Base-by-base conservation (phyloP, 2,113 vertebrate genomes). In the Nipponia nippon region DNA sequence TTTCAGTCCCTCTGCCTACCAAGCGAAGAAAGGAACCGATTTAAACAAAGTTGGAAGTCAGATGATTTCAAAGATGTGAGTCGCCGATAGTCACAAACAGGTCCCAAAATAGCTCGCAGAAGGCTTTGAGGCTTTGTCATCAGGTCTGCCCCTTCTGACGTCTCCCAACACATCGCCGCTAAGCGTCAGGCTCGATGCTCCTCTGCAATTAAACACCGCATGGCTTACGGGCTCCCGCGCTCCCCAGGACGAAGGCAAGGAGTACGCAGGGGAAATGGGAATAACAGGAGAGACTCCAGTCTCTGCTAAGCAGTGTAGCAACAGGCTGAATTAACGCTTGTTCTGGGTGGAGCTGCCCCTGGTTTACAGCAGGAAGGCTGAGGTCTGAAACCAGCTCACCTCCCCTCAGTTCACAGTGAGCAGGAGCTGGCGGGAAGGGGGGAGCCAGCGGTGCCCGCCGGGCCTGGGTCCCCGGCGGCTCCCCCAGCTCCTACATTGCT, bases 401-500 rank as follows among this genome's bases (percentile, higher is more conserved):
- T 32, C 63, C 63, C 78, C 66, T 20, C 38, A 1, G 63, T 30
- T 77, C 67, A 38, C 66, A 14, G 72, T 14, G 81, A 79, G 80
- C 18, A 3, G 76, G 63, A 71, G 50, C 66, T 20, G 5, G 55
- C 1, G 38, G 49, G 9, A 11, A 20, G 20, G 20, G 2, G 29
- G n/a, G 15, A 32, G n/a, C 29, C 79, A 10, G 62, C 0, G 7
- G 29, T 4, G 30, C 5, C 10, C 0, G 0, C 42, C 0, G 2
- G 47, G 13, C 19, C 21, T 34, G 36, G 76, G 7, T 40, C 55
- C 50, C 79, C 4, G 53, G 58, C 63, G 52, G 52, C 53, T 30
- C 77, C 86, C 56, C 30, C 40, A 8, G 17, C 1, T 8, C 56
- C 55, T 25, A 2, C 2, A 0, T 6, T 8, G 38, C 2, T 70